Base-by-base conservation (phyloP, 30 jellyfish, hydroid and myxozoan species). In the Chironex yamaguchii region DNA sequence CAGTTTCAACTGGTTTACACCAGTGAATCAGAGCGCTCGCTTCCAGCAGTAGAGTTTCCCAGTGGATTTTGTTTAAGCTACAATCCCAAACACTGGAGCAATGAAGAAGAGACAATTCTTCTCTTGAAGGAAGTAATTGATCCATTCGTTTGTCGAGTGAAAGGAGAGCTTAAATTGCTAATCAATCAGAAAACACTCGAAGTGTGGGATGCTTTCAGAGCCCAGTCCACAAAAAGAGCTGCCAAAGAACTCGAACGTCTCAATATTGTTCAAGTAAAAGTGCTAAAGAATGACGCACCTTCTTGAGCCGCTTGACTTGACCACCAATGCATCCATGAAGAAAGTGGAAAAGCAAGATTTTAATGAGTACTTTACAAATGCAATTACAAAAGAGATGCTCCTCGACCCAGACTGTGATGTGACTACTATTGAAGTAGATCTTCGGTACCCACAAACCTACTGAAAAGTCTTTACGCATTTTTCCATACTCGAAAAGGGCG, bases 161-260 rank as follows among this genome's bases (percentile, higher is more conserved):
- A n/a, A n/a, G 78, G 30, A 28, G 65, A 64, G 1, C 78, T n/a
- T n/a, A n/a, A n/a, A n/a, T n/a, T 64, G 6, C 68, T 1, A 6
- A 52, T 21, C 26, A 31, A 52, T 52, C 78, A 64, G 64, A 64
- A 64, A 64, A 50, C 78, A 2, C 34, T 64, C 30, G n/a, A n/a
- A n/a, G n/a, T n/a, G n/a, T 64, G 78, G 78, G 78, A 64, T 64
- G 65, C 78, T 1, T 64, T 64, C 29, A 64, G 67, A 64, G 78
- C 78, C 64, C 78, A 1, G 48, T 64, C 78, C 1, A 64, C 67
- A 1, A 50, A 64, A n/a, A 64, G 29, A n/a, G 1, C 29, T 2
- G 6, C 74, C 74, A 58, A 58, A 12, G 74, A 58, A 50, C 78
- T 64, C n/a, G n/a, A n/a, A n/a, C n/a, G n/a, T n/a, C n/a, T n/a